Conservation (phyloP, 2,113 vertebrate genomes). For the Hemibagrus wyckioides region DNA sequence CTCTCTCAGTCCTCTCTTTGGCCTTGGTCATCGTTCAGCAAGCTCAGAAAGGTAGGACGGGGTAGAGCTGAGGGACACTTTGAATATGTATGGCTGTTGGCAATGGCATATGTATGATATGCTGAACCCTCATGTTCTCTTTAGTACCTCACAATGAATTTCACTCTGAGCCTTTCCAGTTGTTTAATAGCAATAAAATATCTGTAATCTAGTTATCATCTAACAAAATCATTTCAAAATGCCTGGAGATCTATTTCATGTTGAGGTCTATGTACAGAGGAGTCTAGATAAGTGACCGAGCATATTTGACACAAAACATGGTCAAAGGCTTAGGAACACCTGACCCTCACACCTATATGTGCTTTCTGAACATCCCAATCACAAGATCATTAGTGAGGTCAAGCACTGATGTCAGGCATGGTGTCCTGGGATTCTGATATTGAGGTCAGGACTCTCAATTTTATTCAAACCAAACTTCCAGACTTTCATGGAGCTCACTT, state of each 20-base stretch:
- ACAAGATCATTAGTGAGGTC: neutral
- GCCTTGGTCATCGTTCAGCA: conserved; percentile 51
- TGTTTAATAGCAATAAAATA: neutral
- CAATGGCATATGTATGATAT: neutral
- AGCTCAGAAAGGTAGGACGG: conserved; percentile 3
- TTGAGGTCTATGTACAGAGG: neutral
- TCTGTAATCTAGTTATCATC: neutral
- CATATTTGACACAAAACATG: neutral
- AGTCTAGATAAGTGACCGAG: neutral
- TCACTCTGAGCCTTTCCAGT: neutral
- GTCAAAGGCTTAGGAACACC: neutral
- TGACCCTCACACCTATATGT: neutral
- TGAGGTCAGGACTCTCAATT: no score
- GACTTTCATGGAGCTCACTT: neutral
- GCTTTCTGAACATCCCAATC: neutral
- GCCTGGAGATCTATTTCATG: neutral
- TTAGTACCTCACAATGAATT: neutral
- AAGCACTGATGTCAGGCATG: neutral
- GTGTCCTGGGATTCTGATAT: neutral
- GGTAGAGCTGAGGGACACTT: neutral
- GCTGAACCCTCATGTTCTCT: neutral
- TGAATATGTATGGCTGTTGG: neutral
- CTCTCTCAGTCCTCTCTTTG: conserved; percentile 40
- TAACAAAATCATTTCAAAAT: neutral
- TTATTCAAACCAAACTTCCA: neutral